These are phyloP conservation scores for Polyodon spathula DNA, from an alignment of 2,113 vertebrate genomes.

Conservation along the genomic window DNA sequence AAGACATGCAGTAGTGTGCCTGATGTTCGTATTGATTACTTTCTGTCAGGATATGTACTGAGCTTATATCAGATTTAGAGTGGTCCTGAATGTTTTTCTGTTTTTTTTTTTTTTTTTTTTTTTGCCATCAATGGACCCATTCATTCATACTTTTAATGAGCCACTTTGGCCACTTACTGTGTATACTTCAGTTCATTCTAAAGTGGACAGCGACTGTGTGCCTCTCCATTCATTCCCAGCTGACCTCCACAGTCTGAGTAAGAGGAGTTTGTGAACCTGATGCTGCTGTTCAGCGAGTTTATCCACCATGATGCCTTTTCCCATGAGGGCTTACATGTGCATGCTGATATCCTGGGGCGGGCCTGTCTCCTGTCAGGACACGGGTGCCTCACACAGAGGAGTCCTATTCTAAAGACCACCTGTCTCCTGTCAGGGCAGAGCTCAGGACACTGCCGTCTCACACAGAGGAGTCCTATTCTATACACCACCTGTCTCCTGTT, in stretches of 20 bases:
- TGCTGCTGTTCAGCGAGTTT: slow-evolving; percentile 64
- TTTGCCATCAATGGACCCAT: neutral
- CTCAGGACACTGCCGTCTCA: too few species aligned
- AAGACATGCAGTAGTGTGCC: too few species aligned
- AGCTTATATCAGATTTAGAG: too few species aligned
- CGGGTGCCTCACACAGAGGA: too few species aligned
- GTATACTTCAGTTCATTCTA: neutral
- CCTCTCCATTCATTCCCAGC: slow-evolving; percentile 3
- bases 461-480: too few species aligned
- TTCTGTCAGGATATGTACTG: too few species aligned
- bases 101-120: too few species aligned
- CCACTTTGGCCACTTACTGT: neutral
- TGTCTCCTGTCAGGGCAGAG: too few species aligned
- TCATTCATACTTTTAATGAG: neutral
- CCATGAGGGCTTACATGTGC: slow-evolving; percentile 57
- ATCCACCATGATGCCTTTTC: slow-evolving; percentile 61
- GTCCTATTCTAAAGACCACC: too few species aligned
- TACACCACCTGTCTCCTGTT: too few species aligned
- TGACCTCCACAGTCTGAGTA: slow-evolving; percentile 53
- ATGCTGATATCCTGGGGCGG: slow-evolving; percentile 53
- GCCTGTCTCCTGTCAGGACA: slow-evolving; percentile 32
- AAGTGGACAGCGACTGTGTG: neutral
- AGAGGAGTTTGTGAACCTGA: slow-evolving; percentile 63
- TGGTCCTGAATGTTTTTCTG: too few species aligned
- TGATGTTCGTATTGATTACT: too few species aligned